Conservation (phyloP, 2,797 vertebrate species). For the Xiphorhynchus erythropygius region DNA sequence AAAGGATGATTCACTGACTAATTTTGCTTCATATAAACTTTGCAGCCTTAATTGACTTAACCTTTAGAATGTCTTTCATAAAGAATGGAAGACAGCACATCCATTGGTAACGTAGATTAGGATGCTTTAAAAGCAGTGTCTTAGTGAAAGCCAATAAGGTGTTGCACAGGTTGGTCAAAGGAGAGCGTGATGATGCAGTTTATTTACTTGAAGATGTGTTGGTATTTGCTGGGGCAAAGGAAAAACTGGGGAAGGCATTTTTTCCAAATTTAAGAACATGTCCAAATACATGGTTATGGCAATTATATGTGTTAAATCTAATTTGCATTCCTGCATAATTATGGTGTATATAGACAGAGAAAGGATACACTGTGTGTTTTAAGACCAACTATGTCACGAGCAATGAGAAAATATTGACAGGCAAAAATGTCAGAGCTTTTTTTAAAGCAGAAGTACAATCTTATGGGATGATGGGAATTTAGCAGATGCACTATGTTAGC, state of each 20-base stretch:
- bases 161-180: background rate
- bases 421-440: slow-evolving; percentile 64
- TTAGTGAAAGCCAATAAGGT: background rate
- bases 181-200: background rate
- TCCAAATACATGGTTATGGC: background rate
- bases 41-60: slow-evolving; percentile 21
- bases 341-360: background rate
- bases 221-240: background rate
- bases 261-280: background rate
- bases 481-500: slow-evolving; percentile 21
- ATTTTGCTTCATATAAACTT: slow-evolving; percentile 8
- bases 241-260: background rate
- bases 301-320: slow-evolving; percentile 32
- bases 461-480: background rate
- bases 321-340: slow-evolving; percentile 53
- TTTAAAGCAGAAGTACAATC: slow-evolving; percentile 23
- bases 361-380: slow-evolving; percentile 26
- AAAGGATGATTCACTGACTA: slow-evolving; percentile 17
- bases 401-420: slow-evolving; percentile 58
- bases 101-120: background rate
- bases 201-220: background rate
- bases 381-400: slow-evolving; percentile 52
- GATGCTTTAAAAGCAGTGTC: background rate
- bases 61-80: slow-evolving; percentile 2
- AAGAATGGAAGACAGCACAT: background rate